Evolutionary conservation across 2,888 invertebrate species (phyloP), one percentile per base, ranked within the genome.

Genomic region (Cyclophora albipunctata): DNA sequence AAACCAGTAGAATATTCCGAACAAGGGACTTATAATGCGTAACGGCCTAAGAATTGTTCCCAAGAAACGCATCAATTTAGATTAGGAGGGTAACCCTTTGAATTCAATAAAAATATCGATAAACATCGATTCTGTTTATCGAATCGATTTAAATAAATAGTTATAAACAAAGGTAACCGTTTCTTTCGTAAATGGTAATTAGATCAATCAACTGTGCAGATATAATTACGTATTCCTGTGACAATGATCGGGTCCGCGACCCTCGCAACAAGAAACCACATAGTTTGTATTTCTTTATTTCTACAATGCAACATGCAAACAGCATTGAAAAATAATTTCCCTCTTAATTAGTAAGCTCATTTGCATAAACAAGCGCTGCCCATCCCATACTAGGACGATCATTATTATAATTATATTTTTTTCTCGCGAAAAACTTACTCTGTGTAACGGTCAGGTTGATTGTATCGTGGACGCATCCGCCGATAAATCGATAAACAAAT

Each of bases 401-500:
- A 84, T 84, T 84, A 85, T 80, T 75, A 81, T 85, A 87, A 86
- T 84, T 84, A 77, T 83, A 69, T 62, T 71, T 74, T 81, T 84
- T 82, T 78, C 75, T 76, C 75, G 77, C 77, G 79, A 79, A 84
- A 83, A 86, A 81, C 73, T 79, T 78, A 76, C 70, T 60, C 73
- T 60, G 65, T 75, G 78, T 78, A 83, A 83, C 85, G 82, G 84
- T 81, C 75, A 72, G 67, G 66, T 62, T 71, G 86, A 84, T 84
- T 73, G 73, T 75, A 76, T 87, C 83, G 75, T 59, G 66, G 59
- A 78, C 77, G 74, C 84, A 79, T 80, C 81, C 81, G 81, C 79
- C 81, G 85, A 86, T 86, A 82, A 74, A 81, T 86, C 86, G 82
- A 82, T 81, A 75, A 81, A 81, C 79, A 73, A 80, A 74, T 80